Base-by-base conservation (phyloP, 1,140 invertebrate genomes). In the Tetragonula clypearis region DNA sequence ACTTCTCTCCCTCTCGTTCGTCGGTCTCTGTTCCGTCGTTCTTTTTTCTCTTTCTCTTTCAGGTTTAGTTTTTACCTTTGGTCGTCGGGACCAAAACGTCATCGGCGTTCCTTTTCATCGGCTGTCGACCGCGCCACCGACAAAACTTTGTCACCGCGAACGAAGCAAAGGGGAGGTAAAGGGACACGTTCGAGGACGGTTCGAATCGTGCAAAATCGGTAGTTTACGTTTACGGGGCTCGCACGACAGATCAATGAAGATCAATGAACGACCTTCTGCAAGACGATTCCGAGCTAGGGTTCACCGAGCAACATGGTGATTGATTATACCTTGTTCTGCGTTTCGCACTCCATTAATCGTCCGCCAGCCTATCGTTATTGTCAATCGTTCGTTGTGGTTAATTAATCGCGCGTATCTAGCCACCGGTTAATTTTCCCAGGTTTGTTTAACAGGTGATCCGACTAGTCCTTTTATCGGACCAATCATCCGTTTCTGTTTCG, bases 401-500 rank as follows among this genome's bases (percentile, higher is more conserved):
- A 90, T 84, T 85, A 87, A 65, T 71, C 30, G 17, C 26, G 8
- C 9, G 30, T 66, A 26, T 66, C 14, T 9, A 68, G 19, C 26
- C 26, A 11, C 66, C 66, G 88, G 89, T 82, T 86, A n/a, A 92
- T 86, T 84, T 65, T 87, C 88, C 88, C 79, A 66, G 91, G 85
- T 26, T 53, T 92, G n/a, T 66, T 23, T 87, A 92, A 93, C 91
- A 92, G 87, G 85, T 92, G 88, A 92, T 93, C 41, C 91, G 92
- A 94, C 93, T 94, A 94, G 93, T 95, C 93, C 41, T 62, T 94
- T 93, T 92, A 94, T 92, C 87, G 90, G 93, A 93, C 92, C 92
- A 94, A 93, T 85, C 91, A 92, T 93, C 79, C 73, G 19, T 87
- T 69, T 21, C 12, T 30, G 21, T 19, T 30, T 66, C 26, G 19